Evolutionary conservation across 2,113 vertebrate genomes (phyloP), one percentile per base, ranked within the genome.

Genomic region (Lepidiolamprologus cunningtoni): DNA sequence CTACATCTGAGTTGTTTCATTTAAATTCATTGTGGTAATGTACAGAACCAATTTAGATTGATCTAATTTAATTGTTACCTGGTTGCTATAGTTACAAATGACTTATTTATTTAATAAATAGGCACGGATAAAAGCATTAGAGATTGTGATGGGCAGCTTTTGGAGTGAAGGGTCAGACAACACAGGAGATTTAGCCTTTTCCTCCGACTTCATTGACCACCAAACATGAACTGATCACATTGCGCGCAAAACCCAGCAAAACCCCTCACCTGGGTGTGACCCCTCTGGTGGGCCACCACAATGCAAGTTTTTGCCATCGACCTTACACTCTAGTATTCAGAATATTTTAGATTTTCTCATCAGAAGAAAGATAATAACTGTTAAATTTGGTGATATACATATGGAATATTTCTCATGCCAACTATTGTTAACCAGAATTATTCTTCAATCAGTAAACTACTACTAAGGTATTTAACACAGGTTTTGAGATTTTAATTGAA

Each of bases 101-200:
- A 21, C 52, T 54, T 11, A 54, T 53, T 53, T 53, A 53, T n/a
- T 10, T 3, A 53, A 6, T 53, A 54, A 54, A 54, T 54, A 12
- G n/a, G n/a, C 52, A 53, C 0, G 0, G 4, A 53, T 1, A 11
- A 21, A 53, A 11, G 3, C n/a, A 54, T 12, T 11, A 21, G 52
- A 21, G 52, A 54, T 12, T 54, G n/a, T 54, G 10, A 12, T 54
- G 21, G 12, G 21, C 21, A 55, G 10, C 4, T 7, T 55, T 55
- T 23, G 50, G 0, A 53, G 50, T 53, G 50, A n/a, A 53, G 50
- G 50, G 5, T 10, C 50, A 53, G 52, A 53, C 19, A 53, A 53
- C 19, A 53, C 52, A n/a, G 52, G 5, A 53, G 52, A 2, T 10
- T 10, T 53, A n/a, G 50, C 50, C 8, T 53, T 53, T 53, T 53